Percentiles rank a stretch among this genome's conserved stretches.
Evolutionary conservation across 1,140 invertebrate species (phyloP).

Genomic region (Drosophila nebulosa): DNA sequence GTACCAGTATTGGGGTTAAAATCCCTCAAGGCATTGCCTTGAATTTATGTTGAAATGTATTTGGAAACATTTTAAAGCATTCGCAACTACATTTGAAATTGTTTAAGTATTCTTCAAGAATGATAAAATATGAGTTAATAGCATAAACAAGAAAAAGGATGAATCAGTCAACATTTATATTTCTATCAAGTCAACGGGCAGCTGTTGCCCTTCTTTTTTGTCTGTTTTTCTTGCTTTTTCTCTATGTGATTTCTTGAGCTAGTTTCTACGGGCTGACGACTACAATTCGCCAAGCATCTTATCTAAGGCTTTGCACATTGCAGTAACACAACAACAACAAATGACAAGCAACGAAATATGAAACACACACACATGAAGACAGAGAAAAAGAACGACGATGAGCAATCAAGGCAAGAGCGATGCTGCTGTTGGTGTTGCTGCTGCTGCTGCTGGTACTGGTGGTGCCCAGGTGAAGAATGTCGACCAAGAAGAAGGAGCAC

Average conservation of each 20-base stretch:
- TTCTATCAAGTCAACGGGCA: constrained; percentile 13
- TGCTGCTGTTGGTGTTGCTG: constrained; percentile 5
- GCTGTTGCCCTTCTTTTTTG: constrained; percentile 8
- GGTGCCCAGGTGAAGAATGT: constrained; percentile 4
- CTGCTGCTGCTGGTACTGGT: not conserved
- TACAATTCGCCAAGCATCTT: constrained; percentile 52
- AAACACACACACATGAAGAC: not conserved
- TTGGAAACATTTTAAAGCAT: not conserved
- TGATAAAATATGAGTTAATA: not conserved
- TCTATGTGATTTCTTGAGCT: constrained; percentile 34
- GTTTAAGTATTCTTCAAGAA: not conserved
- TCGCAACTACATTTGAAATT: not conserved
- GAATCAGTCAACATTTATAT: not conserved
- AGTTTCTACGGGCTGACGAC: constrained; percentile 11
- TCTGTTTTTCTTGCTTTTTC: not conserved
- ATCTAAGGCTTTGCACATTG: constrained; percentile 62
- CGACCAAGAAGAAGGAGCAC: constrained; percentile 19
- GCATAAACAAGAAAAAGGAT: not conserved
- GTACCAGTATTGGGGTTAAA: constrained; percentile 50
- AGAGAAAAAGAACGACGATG: constrained; percentile 5
- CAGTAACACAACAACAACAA: constrained; percentile 23
- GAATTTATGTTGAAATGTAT: constrained; percentile 47
- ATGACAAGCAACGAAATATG: constrained; percentile 10
- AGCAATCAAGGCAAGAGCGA: constrained; percentile 25
- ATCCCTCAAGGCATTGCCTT: constrained; percentile 59